A percentile compares a stretch with the other conserved stretches of the same genome.
Conservation (phyloP, 1,140 invertebrate species). For the Eufriesea mexicana region DNA sequence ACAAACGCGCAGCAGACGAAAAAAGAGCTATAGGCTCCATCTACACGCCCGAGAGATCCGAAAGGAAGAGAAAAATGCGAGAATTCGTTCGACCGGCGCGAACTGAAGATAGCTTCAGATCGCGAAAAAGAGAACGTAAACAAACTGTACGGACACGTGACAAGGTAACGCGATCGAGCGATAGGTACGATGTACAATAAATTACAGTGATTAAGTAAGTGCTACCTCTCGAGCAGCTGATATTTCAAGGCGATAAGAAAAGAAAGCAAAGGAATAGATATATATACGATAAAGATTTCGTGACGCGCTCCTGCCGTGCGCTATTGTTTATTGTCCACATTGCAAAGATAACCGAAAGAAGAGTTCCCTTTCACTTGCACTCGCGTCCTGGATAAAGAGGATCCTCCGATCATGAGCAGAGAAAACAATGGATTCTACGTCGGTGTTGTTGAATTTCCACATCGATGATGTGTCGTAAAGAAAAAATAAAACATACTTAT, state of each 20-base stretch:
- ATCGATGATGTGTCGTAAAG: background rate
- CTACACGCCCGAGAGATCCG: too few species aligned
- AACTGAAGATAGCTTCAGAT: background rate
- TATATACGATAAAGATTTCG: constrained; percentile 4
- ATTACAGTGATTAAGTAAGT: constrained; percentile 10
- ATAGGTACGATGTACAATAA: background rate
- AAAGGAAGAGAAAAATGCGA: background rate
- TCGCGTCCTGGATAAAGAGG: constrained; percentile 27
- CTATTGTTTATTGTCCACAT: constrained; percentile 43
- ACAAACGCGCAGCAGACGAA: background rate
- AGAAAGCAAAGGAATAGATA: constrained; percentile 20
- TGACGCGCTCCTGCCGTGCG: constrained; percentile 12
- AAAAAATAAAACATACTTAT: background rate
- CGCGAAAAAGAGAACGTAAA: background rate
- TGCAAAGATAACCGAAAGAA: constrained; percentile 46
- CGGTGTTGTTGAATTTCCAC: background rate
- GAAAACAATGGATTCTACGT: background rate
- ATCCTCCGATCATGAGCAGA: background rate
- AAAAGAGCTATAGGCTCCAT: background rate
- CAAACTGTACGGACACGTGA: background rate
- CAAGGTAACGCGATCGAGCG: background rate
- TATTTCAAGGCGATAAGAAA: constrained; percentile 40
- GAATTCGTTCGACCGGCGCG: background rate
- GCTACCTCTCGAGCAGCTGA: background rate
- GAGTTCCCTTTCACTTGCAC: constrained; percentile 47